A percentile compares a stretch with the other conserved stretches of the same genome.
Evolutionary conservation across 2,797 vertebrate species (phyloP).

Genomic region (Catharus ustulatus): DNA sequence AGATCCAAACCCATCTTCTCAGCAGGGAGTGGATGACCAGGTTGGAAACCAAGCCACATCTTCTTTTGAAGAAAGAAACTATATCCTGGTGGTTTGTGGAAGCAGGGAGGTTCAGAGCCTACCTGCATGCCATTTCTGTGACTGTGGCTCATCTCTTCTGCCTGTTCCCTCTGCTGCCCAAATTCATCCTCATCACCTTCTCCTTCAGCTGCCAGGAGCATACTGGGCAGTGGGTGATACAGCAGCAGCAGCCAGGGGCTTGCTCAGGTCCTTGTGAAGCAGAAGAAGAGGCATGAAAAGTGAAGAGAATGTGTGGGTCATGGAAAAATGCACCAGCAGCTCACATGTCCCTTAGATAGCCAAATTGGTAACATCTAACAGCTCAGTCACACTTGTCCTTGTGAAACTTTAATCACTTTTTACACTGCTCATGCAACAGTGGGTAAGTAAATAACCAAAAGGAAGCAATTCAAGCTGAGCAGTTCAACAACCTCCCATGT

Average conservation of each 20-base stretch:
- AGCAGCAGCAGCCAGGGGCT: neutral
- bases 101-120: neutral
- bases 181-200: neutral
- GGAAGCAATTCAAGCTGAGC: neutral
- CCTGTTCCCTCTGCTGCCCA: neutral
- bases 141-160: neutral
- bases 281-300: neutral
- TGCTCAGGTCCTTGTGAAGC: neutral
- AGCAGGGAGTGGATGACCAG: neutral
- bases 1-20: neutral
- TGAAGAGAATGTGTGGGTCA: neutral
- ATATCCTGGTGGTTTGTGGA: neutral
- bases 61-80: neutral
- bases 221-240: neutral
- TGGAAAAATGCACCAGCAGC: neutral
- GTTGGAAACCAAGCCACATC: neutral
- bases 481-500: neutral
- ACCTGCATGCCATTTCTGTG: neutral
- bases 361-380: neutral
- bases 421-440: neutral
- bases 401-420: neutral
- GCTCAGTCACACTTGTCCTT: neutral
- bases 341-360: accelerated
- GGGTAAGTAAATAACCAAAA: neutral
- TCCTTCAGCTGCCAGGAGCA: neutral